Conservation (phyloP, 1,140 invertebrate genomes). For the Drosophila rufa region DNA sequence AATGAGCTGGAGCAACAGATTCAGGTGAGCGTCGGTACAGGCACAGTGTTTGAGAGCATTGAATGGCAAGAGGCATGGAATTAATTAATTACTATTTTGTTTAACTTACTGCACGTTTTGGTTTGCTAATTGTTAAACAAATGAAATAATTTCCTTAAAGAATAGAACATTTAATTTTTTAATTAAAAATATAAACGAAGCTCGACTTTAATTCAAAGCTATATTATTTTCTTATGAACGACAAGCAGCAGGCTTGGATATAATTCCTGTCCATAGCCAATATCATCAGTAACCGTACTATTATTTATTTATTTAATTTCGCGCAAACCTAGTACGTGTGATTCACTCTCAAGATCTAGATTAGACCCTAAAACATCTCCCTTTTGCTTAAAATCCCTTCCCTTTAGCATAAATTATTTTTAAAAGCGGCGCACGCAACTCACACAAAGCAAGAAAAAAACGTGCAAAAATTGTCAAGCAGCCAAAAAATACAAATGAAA, state of each 20-base stretch:
- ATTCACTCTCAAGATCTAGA: conserved; percentile 24
- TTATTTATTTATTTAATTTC: neutral
- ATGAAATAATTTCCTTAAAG: neutral
- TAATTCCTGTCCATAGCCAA: no score
- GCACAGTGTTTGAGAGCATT: neutral
- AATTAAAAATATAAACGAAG: neutral
- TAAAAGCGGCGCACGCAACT: conserved; percentile 43
- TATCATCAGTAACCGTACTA: no score
- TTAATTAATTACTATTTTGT: neutral
- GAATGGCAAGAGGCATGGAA: conserved; percentile 10
- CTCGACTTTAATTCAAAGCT: no score
- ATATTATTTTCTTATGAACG: no score
- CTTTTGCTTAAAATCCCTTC: conserved; percentile 8
- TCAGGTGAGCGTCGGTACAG: conserved; percentile 85
- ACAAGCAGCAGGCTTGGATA: no score
- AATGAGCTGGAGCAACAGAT: conserved; percentile 87
- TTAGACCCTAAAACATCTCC: conserved; percentile 2
- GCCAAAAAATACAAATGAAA: conserved; percentile 44
- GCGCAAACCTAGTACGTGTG: conserved; percentile 9
- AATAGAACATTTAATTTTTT: neutral
- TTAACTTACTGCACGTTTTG: conserved; percentile 24
- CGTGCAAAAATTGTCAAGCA: conserved; percentile 50
- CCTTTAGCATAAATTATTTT: conserved; percentile 38
- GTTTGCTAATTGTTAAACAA: neutral
- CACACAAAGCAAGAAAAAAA: conserved; percentile 23